A percentile compares a stretch with the other conserved stretches of the same genome.
Conservation (phyloP, 2,113 vertebrate species). For the Tricholaema leucomelas region DNA sequence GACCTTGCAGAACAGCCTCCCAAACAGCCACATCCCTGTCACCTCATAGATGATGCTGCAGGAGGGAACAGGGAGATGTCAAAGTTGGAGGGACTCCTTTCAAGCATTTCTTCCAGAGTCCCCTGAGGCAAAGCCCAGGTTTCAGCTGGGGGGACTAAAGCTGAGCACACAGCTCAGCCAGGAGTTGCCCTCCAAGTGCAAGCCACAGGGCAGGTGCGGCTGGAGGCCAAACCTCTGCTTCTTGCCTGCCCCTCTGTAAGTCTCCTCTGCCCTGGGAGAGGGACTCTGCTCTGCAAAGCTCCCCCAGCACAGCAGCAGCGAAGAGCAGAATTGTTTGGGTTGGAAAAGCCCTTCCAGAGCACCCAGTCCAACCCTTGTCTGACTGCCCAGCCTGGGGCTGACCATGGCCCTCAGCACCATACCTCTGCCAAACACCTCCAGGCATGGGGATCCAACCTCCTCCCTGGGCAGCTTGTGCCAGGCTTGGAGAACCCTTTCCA, state of each 20-base stretch:
- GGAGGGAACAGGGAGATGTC: background rate
- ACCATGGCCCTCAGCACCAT: too few relatives aligned
- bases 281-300: background rate
- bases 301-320: background rate
- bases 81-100: background rate
- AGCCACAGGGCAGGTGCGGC: too few relatives aligned
- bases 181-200: background rate
- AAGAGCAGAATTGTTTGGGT: too few relatives aligned
- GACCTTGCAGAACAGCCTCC: slow-evolving; percentile 76
- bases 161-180: background rate
- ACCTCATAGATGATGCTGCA: slow-evolving; percentile 75
- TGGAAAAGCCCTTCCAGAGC: too few relatives aligned
- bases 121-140: accelerated
- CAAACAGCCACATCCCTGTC: slow-evolving; percentile 73
- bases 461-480: too few relatives aligned
- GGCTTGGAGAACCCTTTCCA: too few relatives aligned
- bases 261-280: background rate
- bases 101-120: background rate
- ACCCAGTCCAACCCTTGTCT: too few relatives aligned
- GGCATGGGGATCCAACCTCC: background rate
- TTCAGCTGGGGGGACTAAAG: background rate
- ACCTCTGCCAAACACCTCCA: too few relatives aligned
- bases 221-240: background rate
- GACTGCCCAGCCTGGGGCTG: too few relatives aligned
- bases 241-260: background rate